Conservation (phyloP, 37 sponge, comb jelly and placozoan genomes). For the Chondrosia reniformis region DNA sequence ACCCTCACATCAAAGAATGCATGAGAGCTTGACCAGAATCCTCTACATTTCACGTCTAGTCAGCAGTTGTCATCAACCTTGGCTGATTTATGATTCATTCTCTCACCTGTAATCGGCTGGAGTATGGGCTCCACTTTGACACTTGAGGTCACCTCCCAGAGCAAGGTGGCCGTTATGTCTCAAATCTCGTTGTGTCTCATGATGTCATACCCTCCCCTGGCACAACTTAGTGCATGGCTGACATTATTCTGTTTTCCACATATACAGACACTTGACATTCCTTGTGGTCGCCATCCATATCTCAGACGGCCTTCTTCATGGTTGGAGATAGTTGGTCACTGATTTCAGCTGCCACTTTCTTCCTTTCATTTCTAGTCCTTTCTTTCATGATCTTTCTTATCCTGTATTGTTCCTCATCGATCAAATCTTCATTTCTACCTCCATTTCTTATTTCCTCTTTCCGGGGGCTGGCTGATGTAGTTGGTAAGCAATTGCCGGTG, state of each 20-base stretch:
- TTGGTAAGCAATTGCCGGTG: too few species aligned
- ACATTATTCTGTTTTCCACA: slow-evolving; percentile 18
- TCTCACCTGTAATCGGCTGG: slow-evolving; percentile 5
- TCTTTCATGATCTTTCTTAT: too few species aligned
- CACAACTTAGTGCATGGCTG: slow-evolving; percentile 26
- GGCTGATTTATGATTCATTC: slow-evolving; percentile 7
- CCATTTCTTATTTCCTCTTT: too few species aligned
- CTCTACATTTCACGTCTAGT: slow-evolving; percentile 18
- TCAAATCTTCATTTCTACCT: too few species aligned
- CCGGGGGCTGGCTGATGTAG: too few species aligned
- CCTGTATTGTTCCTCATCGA: too few species aligned
- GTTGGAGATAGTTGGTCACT: too few species aligned
- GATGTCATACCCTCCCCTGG: slow-evolving; percentile 21
- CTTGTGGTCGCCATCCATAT: slow-evolving; percentile 12
- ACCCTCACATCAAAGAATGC: slow-evolving; percentile 21
- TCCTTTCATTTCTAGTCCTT: too few species aligned
- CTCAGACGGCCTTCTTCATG: too few species aligned
- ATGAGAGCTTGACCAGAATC: slow-evolving; percentile 5
- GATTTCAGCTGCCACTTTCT: too few species aligned
- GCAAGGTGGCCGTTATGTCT: slow-evolving; percentile 6
- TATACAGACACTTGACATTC: slow-evolving; percentile 14
- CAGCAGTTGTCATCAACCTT: slow-evolving; percentile 15
- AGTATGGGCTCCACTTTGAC: slow-evolving; percentile 6
- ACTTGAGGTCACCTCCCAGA: slow-evolving; percentile 13
- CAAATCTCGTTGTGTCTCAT: slow-evolving; percentile 18